These are phyloP conservation scores for Puntigrus tetrazona DNA, from an alignment of 2,113 vertebrate genomes.

Conservation along the genomic window DNA sequence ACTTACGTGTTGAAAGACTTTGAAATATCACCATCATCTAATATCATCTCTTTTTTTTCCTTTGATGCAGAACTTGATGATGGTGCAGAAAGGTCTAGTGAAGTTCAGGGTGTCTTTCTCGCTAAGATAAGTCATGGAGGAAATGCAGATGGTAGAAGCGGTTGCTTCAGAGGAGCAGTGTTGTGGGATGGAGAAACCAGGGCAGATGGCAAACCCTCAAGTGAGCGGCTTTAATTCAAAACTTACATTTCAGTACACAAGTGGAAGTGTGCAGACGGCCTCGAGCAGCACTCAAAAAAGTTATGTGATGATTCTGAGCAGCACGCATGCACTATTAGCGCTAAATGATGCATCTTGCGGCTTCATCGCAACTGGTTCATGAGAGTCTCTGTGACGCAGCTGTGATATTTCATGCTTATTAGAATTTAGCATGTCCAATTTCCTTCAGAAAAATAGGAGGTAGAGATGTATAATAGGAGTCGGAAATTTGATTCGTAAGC, in stretches of 20 bases:
- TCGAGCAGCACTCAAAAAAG: conserved; percentile 4
- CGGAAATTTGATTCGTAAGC: background rate
- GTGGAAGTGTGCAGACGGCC: background rate
- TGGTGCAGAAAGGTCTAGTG: background rate
- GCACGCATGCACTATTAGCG: background rate
- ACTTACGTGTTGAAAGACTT: background rate
- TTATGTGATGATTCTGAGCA: background rate
- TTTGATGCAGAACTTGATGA: background rate
- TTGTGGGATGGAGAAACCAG: background rate
- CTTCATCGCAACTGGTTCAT: conserved; percentile 7
- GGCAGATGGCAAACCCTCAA: conserved; percentile 32
- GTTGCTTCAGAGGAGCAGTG: background rate
- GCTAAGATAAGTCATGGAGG: no score
- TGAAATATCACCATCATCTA: conserved; percentile 9
- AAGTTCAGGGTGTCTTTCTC: background rate
- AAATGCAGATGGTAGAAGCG: background rate
- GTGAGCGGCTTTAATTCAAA: conserved; percentile 18
- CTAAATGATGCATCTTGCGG: background rate
- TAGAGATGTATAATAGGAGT: background rate
- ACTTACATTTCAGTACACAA: background rate
- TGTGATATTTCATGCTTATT: background rate
- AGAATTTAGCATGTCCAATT: background rate
- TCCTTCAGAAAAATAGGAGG: background rate
- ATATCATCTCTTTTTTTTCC: background rate
- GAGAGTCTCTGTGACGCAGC: background rate